Conservation (phyloP, 2,888 invertebrate genomes). For the Pseudococcus viburni region DNA sequence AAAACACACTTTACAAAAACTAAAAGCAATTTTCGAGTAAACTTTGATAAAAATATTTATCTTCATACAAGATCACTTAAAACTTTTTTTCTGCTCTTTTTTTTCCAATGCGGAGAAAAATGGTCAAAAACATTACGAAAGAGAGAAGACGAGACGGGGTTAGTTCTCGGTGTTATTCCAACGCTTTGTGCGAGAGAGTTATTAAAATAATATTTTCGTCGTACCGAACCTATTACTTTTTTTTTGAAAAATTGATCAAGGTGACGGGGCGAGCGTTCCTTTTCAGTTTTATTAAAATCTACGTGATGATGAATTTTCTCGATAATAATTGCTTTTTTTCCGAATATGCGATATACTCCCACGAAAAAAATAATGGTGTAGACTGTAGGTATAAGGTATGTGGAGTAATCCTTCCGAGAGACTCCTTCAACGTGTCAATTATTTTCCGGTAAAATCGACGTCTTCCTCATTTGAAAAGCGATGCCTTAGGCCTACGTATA, state of each 20-base stretch:
- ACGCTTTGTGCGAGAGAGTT: neutral
- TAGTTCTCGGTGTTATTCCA: neutral
- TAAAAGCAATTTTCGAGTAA: conserved; percentile 44
- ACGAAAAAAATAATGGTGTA: neutral
- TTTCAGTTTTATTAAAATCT: neutral
- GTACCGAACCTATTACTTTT: neutral
- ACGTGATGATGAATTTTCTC: neutral
- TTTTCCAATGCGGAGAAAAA: neutral
- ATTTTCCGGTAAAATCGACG: neutral
- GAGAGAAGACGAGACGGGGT: neutral
- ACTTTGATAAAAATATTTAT: conserved; percentile 44
- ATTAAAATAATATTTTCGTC: conserved; percentile 15
- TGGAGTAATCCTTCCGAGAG: neutral
- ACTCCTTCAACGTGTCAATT: neutral
- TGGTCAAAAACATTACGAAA: neutral
- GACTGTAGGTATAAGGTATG: neutral
- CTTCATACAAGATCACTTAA: conserved; percentile 47
- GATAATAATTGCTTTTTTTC: neutral
- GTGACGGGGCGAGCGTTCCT: too few relatives aligned
- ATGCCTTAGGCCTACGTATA: neutral
- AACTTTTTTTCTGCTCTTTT: conserved; percentile 30
- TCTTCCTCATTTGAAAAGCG: conserved; percentile 1
- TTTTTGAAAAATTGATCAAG: neutral
- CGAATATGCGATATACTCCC: neutral
- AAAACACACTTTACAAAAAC: conserved; percentile 8